Conservation (phyloP, 2,113 vertebrate species). For the Connochaetes taurinus region DNA sequence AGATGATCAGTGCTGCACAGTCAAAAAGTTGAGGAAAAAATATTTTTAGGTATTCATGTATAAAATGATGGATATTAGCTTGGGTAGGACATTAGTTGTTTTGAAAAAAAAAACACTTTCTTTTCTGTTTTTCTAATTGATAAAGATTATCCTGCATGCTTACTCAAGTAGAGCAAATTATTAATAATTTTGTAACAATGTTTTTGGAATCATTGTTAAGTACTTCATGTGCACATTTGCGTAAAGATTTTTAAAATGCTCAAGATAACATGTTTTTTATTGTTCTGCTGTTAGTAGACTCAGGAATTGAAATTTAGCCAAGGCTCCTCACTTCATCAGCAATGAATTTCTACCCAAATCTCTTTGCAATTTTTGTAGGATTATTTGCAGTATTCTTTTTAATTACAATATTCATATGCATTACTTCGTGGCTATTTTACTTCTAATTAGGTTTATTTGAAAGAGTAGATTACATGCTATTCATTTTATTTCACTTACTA, state of each 20-base stretch:
- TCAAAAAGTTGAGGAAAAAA: neutral
- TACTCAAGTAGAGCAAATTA: neutral
- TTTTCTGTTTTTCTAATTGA: neutral
- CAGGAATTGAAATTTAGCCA: neutral
- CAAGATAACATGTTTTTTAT: neutral
- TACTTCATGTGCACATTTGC: neutral
- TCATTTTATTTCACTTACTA: constrained; percentile 58
- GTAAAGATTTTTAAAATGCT: neutral
- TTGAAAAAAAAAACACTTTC: neutral
- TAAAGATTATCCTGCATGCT: neutral
- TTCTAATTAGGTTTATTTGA: constrained; percentile 68
- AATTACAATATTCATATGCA: constrained; percentile 32
- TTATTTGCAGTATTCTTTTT: constrained; percentile 55
- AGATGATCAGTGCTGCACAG: neutral
- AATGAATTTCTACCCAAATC: neutral
- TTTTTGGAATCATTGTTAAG: neutral
- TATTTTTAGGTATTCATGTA: neutral
- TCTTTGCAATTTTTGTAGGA: neutral
- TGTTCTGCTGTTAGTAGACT: neutral
- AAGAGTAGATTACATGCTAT: constrained; percentile 44
- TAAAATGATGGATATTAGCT: neutral
- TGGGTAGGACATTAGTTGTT: neutral
- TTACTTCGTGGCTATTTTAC: constrained; percentile 54
- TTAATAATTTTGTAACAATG: neutral
- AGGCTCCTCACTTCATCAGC: neutral